Evolutionary conservation across 1,140 invertebrate genomes (phyloP), one percentile per base, ranked within the genome.

Genomic region (Chelonus insularis): DNA sequence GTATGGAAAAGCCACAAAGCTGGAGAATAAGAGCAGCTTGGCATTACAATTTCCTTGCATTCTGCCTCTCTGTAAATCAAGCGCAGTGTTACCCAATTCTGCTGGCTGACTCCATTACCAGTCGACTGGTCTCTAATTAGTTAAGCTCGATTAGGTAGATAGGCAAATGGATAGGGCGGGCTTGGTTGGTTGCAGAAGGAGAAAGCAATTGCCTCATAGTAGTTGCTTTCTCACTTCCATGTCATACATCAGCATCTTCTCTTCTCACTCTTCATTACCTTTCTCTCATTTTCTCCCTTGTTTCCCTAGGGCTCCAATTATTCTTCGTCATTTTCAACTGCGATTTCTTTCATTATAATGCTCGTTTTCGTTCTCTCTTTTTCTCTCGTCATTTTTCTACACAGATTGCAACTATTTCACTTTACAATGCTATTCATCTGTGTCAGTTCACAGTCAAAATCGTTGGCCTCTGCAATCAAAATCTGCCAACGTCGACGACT

Each of bases 41-140:
- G 61, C 43, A 60, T 52, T 62, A 63, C 63, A 63, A 69, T 69
- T 71, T 69, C 21, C 68, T 62, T 65, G 59, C 54, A 43, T 64
- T 67, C 58, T 47, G 57, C 21, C 47, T 20, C 36, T 48, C 37
- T 70, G 69, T 78, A 75, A 78, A 79, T 78, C 72, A 75, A 68
- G 70, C 66, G 62, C 67, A 64, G 55, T 67, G 66, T 77, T 73
- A 73, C 60, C 70, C 68, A 73, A 73, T 72, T 75, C 75, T 66
- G 50, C 61, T 61, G 60, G 64, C 65, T 69, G 69, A 75, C 69
- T 75, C 69, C 71, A 78, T 79, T 78, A 78, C 70, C 69, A 75
- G 66, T 56, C 65, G 70, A 74, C 71, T 73, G 68, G 63, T 68
- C 72, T 75, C 72, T 79, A 78, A 79, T 79, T 79, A 78, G 72